Evolutionary conservation across 2,797 vertebrate genomes (phyloP).

Genomic region (Percopsis omiscomaycus): DNA sequence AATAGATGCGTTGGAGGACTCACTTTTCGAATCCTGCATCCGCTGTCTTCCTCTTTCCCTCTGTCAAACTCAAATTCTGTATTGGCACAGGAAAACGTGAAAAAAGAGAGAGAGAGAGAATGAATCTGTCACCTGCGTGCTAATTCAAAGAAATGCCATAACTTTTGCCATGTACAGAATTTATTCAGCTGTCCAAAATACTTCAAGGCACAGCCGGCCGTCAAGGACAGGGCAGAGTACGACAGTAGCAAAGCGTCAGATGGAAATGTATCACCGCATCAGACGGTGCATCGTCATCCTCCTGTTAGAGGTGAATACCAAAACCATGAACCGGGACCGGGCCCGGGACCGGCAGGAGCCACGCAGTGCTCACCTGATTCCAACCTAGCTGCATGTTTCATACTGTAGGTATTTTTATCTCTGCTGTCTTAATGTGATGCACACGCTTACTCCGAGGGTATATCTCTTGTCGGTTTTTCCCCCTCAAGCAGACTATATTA

Average conservation of each 20-base stretch:
- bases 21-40: conserved; percentile 9
- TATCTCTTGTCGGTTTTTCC: conserved; percentile 15
- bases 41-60: conserved; percentile 17
- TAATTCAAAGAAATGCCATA: conserved; percentile 60
- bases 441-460: conserved; percentile 11
- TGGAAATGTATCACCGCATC: conserved; percentile 44
- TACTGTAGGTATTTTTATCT: conserved; percentile 17
- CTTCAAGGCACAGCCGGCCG: conserved; percentile 47
- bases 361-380: conserved; percentile 19
- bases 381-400: conserved; percentile 3
- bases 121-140: conserved; percentile 52
- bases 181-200: conserved; percentile 58
- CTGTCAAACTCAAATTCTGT: conserved; percentile 23
- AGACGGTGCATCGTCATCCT: conserved; percentile 39
- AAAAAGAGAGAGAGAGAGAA: conserved; percentile 35
- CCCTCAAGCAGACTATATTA: conserved; percentile 30
- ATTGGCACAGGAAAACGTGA: conserved; percentile 23
- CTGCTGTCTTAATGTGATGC: conserved; percentile 2
- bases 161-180: conserved; percentile 51
- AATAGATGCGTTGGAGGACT: conserved; percentile 36
- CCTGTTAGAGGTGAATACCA: conserved; percentile 21
- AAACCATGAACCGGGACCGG: background rate
- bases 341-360: conserved; percentile 13
- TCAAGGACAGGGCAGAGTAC: conserved; percentile 53
- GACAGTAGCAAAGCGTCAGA: conserved; percentile 55